Percentiles rank a stretch among this genome's conserved stretches.
Conservation (phyloP, 2,113 vertebrate species). For the Phyllopteryx taeniolatus region DNA sequence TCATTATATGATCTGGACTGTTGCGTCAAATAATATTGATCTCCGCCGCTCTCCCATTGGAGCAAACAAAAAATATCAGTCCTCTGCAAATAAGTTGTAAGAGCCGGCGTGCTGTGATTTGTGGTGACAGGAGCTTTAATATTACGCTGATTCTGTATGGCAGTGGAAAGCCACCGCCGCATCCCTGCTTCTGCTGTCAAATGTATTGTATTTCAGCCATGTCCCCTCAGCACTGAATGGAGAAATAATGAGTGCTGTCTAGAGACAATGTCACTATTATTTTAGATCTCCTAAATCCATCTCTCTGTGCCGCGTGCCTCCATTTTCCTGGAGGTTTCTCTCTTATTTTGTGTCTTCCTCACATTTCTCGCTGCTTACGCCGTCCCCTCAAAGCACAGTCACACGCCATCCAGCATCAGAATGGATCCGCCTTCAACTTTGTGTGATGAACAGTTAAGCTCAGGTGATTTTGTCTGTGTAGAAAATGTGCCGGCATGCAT, state of each 20-base stretch:
- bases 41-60: conserved; percentile 13
- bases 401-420: conserved; percentile 35
- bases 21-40: conserved; percentile 44
- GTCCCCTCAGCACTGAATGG: conserved; percentile 59
- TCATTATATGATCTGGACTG: conserved; percentile 19
- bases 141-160: conserved; percentile 66
- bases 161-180: conserved; percentile 64
- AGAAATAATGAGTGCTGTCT: conserved; percentile 68
- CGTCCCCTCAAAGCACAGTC: conserved; percentile 35
- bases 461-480: conserved; percentile 33
- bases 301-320: conserved; percentile 19
- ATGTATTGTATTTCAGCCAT: conserved; percentile 63
- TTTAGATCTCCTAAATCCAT: conserved; percentile 55
- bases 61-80: conserved; percentile 49
- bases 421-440: conserved; percentile 36
- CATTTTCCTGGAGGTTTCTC: conserved; percentile 49
- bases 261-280: conserved; percentile 65
- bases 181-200: conserved; percentile 60
- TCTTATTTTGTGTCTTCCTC: conserved; percentile 24
- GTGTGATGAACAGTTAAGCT: conserved; percentile 32
- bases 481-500: conserved; percentile 12
- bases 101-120: conserved; percentile 46
- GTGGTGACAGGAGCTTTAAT: conserved; percentile 57
- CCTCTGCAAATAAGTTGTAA: conserved; percentile 47
- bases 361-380: conserved; percentile 40